Percentiles rank a stretch among this genome's conserved stretches.
These are phyloP conservation scores for Columbina picui DNA, from an alignment of 2,113 vertebrate species.

Conservation along the genomic window DNA sequence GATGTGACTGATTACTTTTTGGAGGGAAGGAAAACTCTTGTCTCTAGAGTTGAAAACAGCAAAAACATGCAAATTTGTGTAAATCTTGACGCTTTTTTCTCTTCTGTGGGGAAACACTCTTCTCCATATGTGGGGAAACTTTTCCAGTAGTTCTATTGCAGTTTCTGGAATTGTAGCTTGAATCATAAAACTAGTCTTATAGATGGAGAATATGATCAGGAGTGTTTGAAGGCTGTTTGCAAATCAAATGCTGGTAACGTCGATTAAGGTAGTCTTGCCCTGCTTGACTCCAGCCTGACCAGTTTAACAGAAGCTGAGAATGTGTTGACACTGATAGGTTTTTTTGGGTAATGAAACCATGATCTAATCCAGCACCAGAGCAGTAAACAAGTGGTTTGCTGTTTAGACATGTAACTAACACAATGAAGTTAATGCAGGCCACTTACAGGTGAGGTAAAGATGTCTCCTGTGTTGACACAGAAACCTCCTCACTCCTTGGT, in stretches of 20 bases:
- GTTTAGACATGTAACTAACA: slow-evolving; percentile 4
- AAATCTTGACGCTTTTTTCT: neutral
- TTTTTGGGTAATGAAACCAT: slow-evolving; percentile 24
- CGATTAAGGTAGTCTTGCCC: neutral
- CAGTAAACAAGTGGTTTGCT: neutral
- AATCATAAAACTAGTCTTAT: neutral
- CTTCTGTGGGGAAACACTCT: neutral
- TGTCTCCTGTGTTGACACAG: neutral
- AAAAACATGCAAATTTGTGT: neutral
- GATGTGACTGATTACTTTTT: neutral
- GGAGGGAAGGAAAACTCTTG: neutral
- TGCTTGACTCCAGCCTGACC: neutral
- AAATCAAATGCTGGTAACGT: neutral
- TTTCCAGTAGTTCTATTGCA: neutral
- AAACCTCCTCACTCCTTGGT: neutral
- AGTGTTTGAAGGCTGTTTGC: neutral
- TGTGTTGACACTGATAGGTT: neutral
- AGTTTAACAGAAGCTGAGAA: slow-evolving; percentile 3
- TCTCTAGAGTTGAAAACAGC: neutral
- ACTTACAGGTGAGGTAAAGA: neutral
- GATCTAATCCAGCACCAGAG: slow-evolving; percentile 15
- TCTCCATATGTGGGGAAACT: neutral
- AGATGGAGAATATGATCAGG: neutral
- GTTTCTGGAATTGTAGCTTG: neutral
- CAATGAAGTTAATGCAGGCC: neutral